Conservation (phyloP, 2,888 invertebrate genomes). For the Atrina japonica region DNA sequence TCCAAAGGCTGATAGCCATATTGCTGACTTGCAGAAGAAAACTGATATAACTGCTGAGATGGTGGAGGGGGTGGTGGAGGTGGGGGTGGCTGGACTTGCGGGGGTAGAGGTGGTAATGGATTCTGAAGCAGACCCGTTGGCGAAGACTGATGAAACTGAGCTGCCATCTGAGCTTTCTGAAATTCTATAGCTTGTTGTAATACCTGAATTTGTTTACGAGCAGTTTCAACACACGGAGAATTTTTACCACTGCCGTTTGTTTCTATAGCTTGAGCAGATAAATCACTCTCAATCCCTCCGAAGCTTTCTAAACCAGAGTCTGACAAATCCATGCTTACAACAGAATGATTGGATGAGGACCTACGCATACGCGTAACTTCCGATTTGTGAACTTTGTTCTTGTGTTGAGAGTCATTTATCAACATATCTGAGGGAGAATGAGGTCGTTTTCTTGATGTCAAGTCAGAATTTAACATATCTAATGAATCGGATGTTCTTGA, state of each 20-base stretch:
- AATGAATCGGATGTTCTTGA: conserved; percentile 10
- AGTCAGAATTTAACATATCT: conserved; percentile 22
- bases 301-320: conserved; percentile 48
- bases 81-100: conserved; percentile 42
- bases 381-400: conserved; percentile 53
- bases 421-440: conserved; percentile 50
- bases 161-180: conserved; percentile 28
- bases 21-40: conserved; percentile 21
- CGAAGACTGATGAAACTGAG: conserved; percentile 30
- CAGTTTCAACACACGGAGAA: conserved; percentile 15
- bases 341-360: conserved; percentile 56
- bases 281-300: conserved; percentile 14
- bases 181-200: conserved; percentile 33
- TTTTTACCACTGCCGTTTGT: conserved; percentile 13
- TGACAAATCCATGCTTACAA: conserved; percentile 62
- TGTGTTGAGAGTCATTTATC: conserved; percentile 38
- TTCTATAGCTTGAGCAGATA: not conserved
- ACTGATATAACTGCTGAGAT: conserved; percentile 20
- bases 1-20: conserved; percentile 17
- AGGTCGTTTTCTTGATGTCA: conserved; percentile 54
- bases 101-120: conserved; percentile 51
- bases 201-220: conserved; percentile 23
- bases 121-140: conserved; percentile 40
- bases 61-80: conserved; percentile 58
- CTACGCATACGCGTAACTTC: conserved; percentile 42